Evolutionary conservation across 2,888 invertebrate genomes (phyloP).

Genomic region (Scaptomyza caliginosa): DNA sequence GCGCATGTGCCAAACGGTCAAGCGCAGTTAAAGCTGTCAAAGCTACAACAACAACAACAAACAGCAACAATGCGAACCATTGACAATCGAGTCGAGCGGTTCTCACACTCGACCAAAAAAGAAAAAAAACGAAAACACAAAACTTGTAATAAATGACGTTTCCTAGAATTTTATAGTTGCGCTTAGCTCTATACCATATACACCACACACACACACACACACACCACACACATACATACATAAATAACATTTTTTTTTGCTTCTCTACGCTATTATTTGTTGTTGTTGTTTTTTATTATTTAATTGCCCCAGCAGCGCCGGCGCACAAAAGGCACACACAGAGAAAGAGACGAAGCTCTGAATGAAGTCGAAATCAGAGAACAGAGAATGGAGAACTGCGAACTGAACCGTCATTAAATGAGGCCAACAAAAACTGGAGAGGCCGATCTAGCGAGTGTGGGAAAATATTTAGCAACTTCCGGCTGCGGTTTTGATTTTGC

Average conservation of each 20-base stretch:
- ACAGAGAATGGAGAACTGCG: constrained; percentile 22
- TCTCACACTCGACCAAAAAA: constrained; percentile 74
- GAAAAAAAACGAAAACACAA: constrained; percentile 24
- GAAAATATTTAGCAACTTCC: constrained; percentile 81
- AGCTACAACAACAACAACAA: constrained; percentile 40
- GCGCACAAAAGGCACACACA: constrained; percentile 58
- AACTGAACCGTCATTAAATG: constrained; percentile 65
- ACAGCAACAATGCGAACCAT: constrained; percentile 65
- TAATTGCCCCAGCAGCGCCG: constrained; percentile 76
- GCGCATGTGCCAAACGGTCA: constrained; percentile 79
- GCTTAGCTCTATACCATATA: constrained; percentile 25
- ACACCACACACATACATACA: constrained; percentile 1
- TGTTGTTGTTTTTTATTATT: constrained; percentile 73
- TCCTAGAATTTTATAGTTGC: constrained; percentile 66
- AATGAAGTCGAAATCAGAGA: constrained; percentile 34
- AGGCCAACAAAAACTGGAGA: constrained; percentile 63
- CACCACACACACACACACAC: not conserved
- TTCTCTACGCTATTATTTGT: constrained; percentile 49
- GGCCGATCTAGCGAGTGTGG: constrained; percentile 65
- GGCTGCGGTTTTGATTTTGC: constrained; percentile 68
- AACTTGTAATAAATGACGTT: constrained; percentile 76
- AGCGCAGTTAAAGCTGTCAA: constrained; percentile 78
- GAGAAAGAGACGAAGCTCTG: constrained; percentile 9
- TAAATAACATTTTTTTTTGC: constrained; percentile 30
- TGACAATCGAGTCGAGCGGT: constrained; percentile 72